Evolutionary conservation across 2,113 vertebrate genomes (phyloP).

Genomic region (Empidonax alnorum): DNA sequence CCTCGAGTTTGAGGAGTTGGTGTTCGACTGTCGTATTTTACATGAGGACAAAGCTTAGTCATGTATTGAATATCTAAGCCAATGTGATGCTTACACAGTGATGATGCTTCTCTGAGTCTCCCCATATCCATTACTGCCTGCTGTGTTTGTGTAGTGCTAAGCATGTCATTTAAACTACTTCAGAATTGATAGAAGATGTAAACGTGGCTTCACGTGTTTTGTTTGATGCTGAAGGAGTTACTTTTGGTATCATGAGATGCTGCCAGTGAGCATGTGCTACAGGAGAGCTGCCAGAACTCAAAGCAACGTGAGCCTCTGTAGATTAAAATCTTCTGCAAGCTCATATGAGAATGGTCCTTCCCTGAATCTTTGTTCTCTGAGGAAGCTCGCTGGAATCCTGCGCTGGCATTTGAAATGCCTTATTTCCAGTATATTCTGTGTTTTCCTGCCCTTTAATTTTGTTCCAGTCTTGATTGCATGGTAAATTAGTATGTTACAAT

Average conservation of each 20-base stretch:
- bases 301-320: neutral
- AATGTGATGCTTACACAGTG: neutral
- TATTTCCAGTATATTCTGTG: neutral
- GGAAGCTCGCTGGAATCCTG: neutral
- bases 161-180: neutral
- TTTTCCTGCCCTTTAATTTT: slow-evolving; percentile 42
- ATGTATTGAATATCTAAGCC: neutral
- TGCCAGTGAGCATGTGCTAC: neutral
- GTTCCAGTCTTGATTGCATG: slow-evolving; percentile 25
- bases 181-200: neutral
- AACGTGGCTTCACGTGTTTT: neutral
- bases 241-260: neutral
- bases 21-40: neutral
- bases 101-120: neutral
- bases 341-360: neutral
- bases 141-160: neutral
- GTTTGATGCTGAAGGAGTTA: neutral
- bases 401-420: neutral
- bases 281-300: neutral
- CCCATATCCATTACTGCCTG: neutral
- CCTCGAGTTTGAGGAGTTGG: neutral
- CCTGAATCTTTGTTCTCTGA: neutral
- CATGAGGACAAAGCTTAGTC: neutral
- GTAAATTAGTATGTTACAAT: slow-evolving; percentile 15
- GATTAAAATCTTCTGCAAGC: neutral